A percentile compares a stretch with the other conserved stretches of the same genome.
Conservation (phyloP, 1,140 invertebrate genomes). For the Octopus sinensis region DNA sequence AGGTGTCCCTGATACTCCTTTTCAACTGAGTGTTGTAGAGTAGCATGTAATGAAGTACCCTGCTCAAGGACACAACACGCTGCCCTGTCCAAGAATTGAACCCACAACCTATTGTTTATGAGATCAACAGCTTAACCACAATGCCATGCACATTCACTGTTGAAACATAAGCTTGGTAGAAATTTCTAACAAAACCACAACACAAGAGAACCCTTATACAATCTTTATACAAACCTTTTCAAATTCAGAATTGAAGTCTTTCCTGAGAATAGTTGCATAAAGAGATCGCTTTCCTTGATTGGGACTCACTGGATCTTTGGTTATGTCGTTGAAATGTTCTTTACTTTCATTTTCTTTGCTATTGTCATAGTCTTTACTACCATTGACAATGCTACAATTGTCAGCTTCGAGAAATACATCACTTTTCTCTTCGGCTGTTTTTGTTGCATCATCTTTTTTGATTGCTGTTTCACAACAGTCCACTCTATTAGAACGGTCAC, state of each 20-base stretch:
- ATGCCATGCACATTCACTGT: too few species aligned
- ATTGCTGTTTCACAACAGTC: not conserved
- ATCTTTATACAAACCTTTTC: not conserved
- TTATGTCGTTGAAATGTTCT: not conserved
- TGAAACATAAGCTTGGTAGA: too few species aligned
- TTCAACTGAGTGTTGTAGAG: too few species aligned
- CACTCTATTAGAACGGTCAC: not conserved
- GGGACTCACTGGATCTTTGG: not conserved
- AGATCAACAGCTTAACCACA: too few species aligned
- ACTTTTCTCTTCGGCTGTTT: not conserved
- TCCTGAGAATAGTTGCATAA: not conserved
- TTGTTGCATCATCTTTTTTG: not conserved
- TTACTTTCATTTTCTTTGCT: not conserved
- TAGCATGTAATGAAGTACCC: too few species aligned
- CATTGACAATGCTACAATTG: not conserved
- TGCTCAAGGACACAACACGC: too few species aligned
- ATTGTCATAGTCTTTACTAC: not conserved
- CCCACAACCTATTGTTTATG: too few species aligned
- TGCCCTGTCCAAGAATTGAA: too few species aligned
- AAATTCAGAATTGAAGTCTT: not conserved
- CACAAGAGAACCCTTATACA: too few species aligned
- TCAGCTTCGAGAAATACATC: not conserved
- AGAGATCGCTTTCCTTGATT: slow-evolving; percentile 6
- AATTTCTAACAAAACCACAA: too few species aligned
- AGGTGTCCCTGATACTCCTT: too few species aligned